Base-by-base conservation (phyloP, 2,888 invertebrate species). In the Pyrocoelia pectoralis region DNA sequence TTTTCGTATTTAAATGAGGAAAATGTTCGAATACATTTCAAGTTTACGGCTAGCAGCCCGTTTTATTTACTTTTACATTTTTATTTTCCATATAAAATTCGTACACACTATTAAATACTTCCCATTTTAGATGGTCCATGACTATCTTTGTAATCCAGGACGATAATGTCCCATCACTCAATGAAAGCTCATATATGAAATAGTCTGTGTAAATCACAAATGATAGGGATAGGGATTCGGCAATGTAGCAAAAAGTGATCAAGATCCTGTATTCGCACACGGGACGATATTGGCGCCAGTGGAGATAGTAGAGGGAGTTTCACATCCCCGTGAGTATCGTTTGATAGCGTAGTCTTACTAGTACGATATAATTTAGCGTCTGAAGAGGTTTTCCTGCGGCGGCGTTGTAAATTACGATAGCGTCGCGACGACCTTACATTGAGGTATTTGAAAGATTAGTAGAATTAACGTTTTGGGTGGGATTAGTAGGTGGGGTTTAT, bases 271-370 rank as follows among this genome's bases (percentile, higher is more conserved):
- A 33, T 33, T n/a, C 33, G 33, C 33, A n/a, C 33, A 33, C 33
- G 33, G 33, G 33, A 33, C 33, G 33, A 33, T 33, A 33, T 33
- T 33, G 33, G 33, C 33, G 33, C n/a, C 33, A 33, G 33, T n/a
- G 33, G 33, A 33, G 33, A 33, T 33, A 33, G 33, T 8, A 33
- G 33, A 33, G 33, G 33, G 33, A 33, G 33, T 33, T 33, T 33
- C 4, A 8, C 33, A 33, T 33, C 33, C 33, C 33, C 33, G n/a
- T 33, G 33, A 33, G 33, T n/a, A n/a, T 33, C 33, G 33, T 33
- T 33, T 33, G 33, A 33, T 33, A 33, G 33, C 33, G 33, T 33
- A 33, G 10, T 33, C 33, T 33, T 33, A 33, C 33, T n/a, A 33
- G 33, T 33, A 33, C 33, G 33, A n/a, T 33, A 33, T 33, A 33